phyloP scores from a whole-genome alignment of 2,888 invertebrate genomes.

The Lycophotia porphyrea region DNA sequence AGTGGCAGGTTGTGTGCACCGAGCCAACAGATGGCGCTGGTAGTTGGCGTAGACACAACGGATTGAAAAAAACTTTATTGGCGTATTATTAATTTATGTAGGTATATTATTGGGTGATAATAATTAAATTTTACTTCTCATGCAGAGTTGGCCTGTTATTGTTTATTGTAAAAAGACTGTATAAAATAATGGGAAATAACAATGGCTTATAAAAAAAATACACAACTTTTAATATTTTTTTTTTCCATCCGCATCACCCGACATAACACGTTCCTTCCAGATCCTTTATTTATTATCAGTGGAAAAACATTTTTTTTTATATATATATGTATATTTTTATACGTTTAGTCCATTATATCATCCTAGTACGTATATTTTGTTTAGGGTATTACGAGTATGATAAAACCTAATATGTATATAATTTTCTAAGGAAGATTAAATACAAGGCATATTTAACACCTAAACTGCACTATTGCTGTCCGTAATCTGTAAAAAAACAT shows the following conservation, averaged over 20 bases:
- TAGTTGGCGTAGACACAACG: no score
- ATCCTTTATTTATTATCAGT: background rate
- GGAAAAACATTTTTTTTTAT: background rate
- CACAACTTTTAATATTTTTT: background rate
- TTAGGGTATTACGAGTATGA: background rate
- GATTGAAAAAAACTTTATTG: no score
- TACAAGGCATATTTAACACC: background rate
- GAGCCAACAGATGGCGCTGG: no score
- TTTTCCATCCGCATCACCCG: background rate
- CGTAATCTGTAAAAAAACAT: background rate
- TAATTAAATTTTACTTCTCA: no score
- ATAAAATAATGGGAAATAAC: background rate
- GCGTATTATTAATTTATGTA: no score
- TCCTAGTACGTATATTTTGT: background rate
- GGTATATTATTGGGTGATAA: no score
- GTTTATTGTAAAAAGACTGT: background rate
- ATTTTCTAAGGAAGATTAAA: background rate
- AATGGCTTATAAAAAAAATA: background rate
- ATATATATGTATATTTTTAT: no score
- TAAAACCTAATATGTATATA: background rate
- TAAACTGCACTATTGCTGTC: background rate
- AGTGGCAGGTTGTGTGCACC: no score
- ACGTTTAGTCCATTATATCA: background rate
- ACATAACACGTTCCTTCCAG: background rate
- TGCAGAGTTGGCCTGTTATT: no score